Evolutionary conservation across 2,113 vertebrate genomes (phyloP), one percentile per base, ranked within the genome.

Genomic region (Octodon degus): DNA sequence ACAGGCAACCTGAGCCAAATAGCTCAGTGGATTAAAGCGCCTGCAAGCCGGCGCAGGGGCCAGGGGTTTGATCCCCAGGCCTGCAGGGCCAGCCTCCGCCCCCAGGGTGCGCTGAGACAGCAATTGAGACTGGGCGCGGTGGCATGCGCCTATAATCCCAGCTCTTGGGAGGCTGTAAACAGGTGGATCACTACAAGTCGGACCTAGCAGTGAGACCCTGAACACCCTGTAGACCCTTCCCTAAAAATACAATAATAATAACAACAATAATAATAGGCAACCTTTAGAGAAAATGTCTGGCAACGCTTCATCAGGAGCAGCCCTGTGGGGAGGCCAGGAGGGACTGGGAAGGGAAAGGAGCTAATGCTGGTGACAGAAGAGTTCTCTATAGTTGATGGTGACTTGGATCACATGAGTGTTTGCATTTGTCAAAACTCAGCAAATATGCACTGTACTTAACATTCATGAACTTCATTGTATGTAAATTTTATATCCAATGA

Each of bases 401-500:
- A 9, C 7, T 63, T 74, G 40, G 19, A 63, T 92, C 19, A 86
- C 76, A 53, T 22, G 63, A 40, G 67, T 68, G 50, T 90, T 81
- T 92, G 37, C 7, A 40, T 68, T 79, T 92, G 80, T 93, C 43
- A 62, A 86, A 67, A 68, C 68, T 62, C 80, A 22, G 63, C n/a
- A 62, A 88, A 80, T 40, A 37, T 16, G 53, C 6, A 70, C 68
- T 70, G 34, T 20, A 25, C 60, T 65, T 60, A 80, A 74, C 53
- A 76, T 37, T 53, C 27, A 22, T 72, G 47, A 24, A 80, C 84
- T 92, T 91, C 74, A 40, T 14, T 90, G 70, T 47, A 65, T 87
- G 70, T 87, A 87, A 65, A 92, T 74, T 92, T 72, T 68, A 87
- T 25, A 76, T 55, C 86, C 86, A 79, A 68, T 40, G 81, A 94